Conservation (phyloP, 1,140 invertebrate genomes). For the Habropoda laboriosa region DNA sequence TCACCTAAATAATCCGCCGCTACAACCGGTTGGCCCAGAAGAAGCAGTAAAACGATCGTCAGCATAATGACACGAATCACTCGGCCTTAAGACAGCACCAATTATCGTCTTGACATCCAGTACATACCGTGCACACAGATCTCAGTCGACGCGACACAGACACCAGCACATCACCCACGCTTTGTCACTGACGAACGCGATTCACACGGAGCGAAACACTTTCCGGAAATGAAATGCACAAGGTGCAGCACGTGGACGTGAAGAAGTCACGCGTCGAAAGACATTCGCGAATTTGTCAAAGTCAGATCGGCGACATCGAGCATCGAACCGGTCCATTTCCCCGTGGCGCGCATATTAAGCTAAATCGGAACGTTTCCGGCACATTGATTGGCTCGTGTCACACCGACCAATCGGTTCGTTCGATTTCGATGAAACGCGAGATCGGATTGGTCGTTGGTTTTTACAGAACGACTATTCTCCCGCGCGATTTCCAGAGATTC, state of each 20-base stretch:
- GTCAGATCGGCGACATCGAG: conserved; percentile 31
- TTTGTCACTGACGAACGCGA: conserved; percentile 6
- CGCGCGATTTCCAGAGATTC: not conserved
- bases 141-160: conserved; percentile 28
- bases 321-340: conserved; percentile 21
- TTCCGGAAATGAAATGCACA: not conserved
- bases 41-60: conserved; percentile 51
- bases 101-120: conserved; percentile 40
- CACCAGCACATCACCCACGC: conserved; percentile 40
- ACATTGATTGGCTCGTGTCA: not conserved
- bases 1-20: conserved; percentile 69
- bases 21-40: conserved; percentile 53
- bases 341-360: conserved; percentile 34
- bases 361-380: not conserved
- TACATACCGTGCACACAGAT: conserved; percentile 14
- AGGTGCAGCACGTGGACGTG: not conserved
- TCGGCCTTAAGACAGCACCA: conserved; percentile 20
- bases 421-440: not conserved
- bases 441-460: not conserved
- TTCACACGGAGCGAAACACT: conserved; percentile 10
- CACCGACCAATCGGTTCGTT: not conserved
- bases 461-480: not conserved
- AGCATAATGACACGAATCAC: conserved; percentile 57
- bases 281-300: conserved; percentile 32
- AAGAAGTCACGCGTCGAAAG: conserved; percentile 7